Conservation (phyloP, 2,888 invertebrate species). For the Drosophila aldrichi region DNA sequence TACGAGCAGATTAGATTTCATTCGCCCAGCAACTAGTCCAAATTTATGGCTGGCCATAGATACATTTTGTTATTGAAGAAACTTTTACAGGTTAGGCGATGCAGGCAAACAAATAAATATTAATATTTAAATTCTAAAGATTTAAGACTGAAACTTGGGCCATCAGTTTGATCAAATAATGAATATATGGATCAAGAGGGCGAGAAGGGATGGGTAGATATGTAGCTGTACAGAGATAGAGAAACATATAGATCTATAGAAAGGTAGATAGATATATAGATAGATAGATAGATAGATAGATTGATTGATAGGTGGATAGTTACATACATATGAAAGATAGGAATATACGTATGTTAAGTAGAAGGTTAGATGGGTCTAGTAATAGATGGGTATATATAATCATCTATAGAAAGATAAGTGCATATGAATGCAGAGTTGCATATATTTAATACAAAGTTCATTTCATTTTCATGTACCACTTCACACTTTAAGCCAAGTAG, state of each 20-base stretch:
- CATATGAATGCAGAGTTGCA: background rate
- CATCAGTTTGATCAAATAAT: too few species aligned
- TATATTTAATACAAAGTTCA: background rate
- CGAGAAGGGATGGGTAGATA: too few species aligned
- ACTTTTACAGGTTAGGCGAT: background rate
- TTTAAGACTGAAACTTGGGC: background rate
- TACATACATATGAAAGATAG: too few species aligned
- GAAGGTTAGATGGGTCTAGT: too few species aligned
- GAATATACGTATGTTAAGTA: too few species aligned
- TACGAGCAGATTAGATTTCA: conserved; percentile 62
- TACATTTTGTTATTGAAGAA: background rate
- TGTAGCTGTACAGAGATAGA: too few species aligned
- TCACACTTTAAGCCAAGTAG: background rate
- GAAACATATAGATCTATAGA: background rate
- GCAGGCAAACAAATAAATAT: conserved; percentile 1
- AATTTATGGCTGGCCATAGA: conserved; percentile 13
- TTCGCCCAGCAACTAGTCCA: conserved; percentile 30
- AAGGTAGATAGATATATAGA: too few species aligned
- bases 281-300: background rate
- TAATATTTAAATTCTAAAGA: background rate
- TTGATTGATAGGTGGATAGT: background rate
- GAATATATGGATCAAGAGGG: too few species aligned
- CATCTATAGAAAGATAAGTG: too few species aligned
- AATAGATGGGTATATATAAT: background rate
- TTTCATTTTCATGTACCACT: background rate